Conservation (phyloP, 1,140 invertebrate species). For the Heliconius nattereri region DNA sequence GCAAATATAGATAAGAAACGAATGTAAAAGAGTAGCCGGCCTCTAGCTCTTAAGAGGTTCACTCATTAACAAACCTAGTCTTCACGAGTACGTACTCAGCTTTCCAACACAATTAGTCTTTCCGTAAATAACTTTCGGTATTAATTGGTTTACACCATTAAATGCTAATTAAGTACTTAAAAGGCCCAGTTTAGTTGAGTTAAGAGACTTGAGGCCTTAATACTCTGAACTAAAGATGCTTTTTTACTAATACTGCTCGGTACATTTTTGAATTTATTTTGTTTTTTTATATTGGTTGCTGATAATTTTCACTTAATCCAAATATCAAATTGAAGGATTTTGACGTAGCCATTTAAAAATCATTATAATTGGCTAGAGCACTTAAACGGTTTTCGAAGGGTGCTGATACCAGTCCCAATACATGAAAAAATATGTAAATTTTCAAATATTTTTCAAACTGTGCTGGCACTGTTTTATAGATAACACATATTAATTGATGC, state of each 20-base stretch:
- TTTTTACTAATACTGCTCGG: not conserved
- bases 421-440: too few relatives aligned
- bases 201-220: not conserved
- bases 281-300: not conserved
- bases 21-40: conserved; percentile 8
- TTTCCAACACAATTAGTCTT: conserved; percentile 48
- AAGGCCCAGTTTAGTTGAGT: not conserved
- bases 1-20: not conserved
- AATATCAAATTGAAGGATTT: too few relatives aligned
- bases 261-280: not conserved
- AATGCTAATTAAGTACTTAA: conserved; percentile 17
- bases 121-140: conserved; percentile 49
- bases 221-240: not conserved
- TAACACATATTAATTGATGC: too few relatives aligned
- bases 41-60: conserved; percentile 12
- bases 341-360: too few relatives aligned
- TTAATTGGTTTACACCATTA: conserved; percentile 41
- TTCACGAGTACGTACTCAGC: conserved; percentile 24
- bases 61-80: conserved; percentile 23
- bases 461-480: too few relatives aligned
- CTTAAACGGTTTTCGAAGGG: too few relatives aligned
- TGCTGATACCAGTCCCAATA: too few relatives aligned
- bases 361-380: too few relatives aligned
- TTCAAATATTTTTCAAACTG: too few relatives aligned
- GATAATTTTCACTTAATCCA: too few relatives aligned